Base-by-base conservation (phyloP, 2,888 invertebrate species). In the Helleia helle region DNA sequence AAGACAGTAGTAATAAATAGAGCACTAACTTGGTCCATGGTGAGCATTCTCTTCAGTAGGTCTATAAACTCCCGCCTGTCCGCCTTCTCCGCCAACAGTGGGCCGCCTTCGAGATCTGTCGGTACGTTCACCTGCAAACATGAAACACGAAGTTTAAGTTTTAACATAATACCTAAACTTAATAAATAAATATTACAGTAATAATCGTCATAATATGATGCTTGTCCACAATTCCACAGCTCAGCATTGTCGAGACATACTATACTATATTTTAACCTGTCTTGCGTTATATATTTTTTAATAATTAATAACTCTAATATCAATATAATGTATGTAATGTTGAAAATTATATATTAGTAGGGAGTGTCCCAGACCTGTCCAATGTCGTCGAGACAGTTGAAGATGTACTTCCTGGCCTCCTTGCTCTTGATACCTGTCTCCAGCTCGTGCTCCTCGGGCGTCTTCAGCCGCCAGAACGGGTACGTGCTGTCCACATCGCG, bases 361-460 rank as follows among this genome's bases (percentile, higher is more conserved):
- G 15, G 17, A 9, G 11, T 24, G 8, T 12, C 8, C 22, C 49
- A 46, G 15, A 85, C 85, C 84, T 96, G 94, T 48, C 94, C 96
- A 72, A 99, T 99, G 73, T 99, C 99, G 69, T 99, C 99, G 55
- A 99, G 88, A 81, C 97, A 97, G 85, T 99, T 99, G 84, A 99
- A 99, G 61, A 99, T 98, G 77, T 99, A 99, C 79, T 99, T 99
- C 62, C 99, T 87, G 3, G 99, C 99, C 86, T 99, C 99, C 86
- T 99, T 99, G 51, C 98, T 97, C 85, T 98, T 98, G 60, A 97
- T 96, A 50, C 95, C 95, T 36, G 97, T 98, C 86, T 98, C 98
- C 8, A 93, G 91, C 81, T 99, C 99, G 75, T 98, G 97, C 75
- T 99, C 99, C 73, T 99, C 99, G 13, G 97, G 97, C 14, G 97